phyloP scores from a whole-genome alignment of 2,888 invertebrate species.

The Acleris literana region DNA sequence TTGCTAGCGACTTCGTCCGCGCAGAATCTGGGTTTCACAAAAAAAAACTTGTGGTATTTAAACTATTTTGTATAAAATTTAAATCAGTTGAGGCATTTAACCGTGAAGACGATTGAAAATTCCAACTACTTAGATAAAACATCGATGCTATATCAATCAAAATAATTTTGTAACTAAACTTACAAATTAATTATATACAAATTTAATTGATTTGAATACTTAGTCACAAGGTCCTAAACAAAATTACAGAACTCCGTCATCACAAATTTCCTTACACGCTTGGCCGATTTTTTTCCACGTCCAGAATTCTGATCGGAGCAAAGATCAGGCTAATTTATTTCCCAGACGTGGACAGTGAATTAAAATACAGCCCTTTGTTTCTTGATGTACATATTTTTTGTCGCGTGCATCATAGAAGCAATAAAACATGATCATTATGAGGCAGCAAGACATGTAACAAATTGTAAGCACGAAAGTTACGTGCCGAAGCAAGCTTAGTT shows the following conservation, averaged over 20 bases:
- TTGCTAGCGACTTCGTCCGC: too few relatives aligned
- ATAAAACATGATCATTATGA: constrained; percentile 33
- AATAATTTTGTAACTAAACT: too few relatives aligned
- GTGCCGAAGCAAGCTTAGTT: constrained; percentile 37
- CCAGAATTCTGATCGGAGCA: constrained; percentile 59
- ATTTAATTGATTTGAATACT: too few relatives aligned
- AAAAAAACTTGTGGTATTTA: too few relatives aligned
- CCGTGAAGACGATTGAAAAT: too few relatives aligned
- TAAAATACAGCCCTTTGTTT: constrained; percentile 33
- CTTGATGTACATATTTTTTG: constrained; percentile 17
- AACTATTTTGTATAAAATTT: too few relatives aligned
- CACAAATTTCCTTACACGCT: constrained; percentile 1
- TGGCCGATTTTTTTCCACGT: constrained; percentile 54
- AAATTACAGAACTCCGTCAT: neutral
- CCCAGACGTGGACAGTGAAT: constrained; percentile 28
- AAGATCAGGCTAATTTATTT: constrained; percentile 33
- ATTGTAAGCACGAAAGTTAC: constrained; percentile 8
- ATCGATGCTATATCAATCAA: too few relatives aligned
- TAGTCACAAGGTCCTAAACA: too few relatives aligned
- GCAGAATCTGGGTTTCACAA: too few relatives aligned
- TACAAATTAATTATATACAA: too few relatives aligned
- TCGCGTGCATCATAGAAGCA: constrained; percentile 29
- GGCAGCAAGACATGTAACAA: constrained; percentile 14
- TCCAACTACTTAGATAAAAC: too few relatives aligned
- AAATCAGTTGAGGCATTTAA: too few relatives aligned